A percentile compares a stretch with the other conserved stretches of the same genome.
These are phyloP conservation scores for Drosophila sp. DNA, from an alignment of 1,140 invertebrate genomes.

Conservation along the genomic window DNA sequence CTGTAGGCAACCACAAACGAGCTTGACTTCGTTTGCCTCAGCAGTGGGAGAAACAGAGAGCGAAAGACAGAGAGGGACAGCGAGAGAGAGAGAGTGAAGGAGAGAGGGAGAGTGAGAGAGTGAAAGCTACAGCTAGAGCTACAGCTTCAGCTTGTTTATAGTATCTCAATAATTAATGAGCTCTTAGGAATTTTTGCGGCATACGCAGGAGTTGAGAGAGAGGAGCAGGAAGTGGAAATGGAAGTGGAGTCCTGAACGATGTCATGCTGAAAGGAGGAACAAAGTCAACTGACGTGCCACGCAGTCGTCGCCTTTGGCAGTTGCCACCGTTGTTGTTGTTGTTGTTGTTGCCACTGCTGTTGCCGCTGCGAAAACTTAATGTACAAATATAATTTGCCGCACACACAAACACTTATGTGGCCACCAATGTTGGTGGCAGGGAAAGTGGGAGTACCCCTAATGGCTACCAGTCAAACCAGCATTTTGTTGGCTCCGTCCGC, in stretches of 20 bases:
- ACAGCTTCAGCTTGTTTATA: constrained; percentile 76
- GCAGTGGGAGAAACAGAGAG: constrained; percentile 6
- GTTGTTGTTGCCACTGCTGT: constrained; percentile 18
- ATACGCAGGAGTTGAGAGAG: constrained; percentile 42
- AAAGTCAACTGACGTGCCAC: constrained; percentile 74
- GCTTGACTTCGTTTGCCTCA: constrained; percentile 74
- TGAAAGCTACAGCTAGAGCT: constrained; percentile 10
- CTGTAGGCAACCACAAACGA: constrained; percentile 79
- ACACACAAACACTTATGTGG: constrained; percentile 83
- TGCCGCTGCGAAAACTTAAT: constrained; percentile 73
- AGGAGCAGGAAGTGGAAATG: constrained; percentile 7
- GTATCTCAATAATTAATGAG: constrained; percentile 83
- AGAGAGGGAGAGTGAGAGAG: constrained; percentile 19
- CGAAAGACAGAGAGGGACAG: constrained; percentile 15
- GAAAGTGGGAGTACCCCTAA: constrained; percentile 43
- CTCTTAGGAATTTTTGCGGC: constrained; percentile 82
- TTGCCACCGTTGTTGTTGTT: constrained; percentile 11
- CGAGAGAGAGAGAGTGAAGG: constrained; percentile 2
- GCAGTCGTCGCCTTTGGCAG: constrained; percentile 55
- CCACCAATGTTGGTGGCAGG: constrained; percentile 40
- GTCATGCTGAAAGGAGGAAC: constrained; percentile 40
- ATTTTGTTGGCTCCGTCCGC: constrained; percentile 47
- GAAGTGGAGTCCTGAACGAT: constrained; percentile 20
- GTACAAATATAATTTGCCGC: constrained; percentile 82
- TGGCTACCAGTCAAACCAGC: constrained; percentile 51